These are phyloP conservation scores for Galaxea fascicularis DNA, from an alignment of 92 coral and sea anemone species.

Conservation along the genomic window DNA sequence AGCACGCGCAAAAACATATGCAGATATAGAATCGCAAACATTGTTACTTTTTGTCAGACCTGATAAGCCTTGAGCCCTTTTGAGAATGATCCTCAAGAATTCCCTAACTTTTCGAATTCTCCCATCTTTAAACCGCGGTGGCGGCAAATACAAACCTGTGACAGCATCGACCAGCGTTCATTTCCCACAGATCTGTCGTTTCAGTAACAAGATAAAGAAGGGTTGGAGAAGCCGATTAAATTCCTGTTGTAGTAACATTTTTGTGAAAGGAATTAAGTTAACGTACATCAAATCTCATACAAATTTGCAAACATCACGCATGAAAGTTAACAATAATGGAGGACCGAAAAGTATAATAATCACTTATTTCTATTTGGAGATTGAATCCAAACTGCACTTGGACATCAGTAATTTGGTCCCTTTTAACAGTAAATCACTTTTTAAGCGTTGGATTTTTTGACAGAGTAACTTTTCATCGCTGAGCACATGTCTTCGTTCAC, in stretches of 20 bases:
- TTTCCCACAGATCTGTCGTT: slow-evolving; percentile 13
- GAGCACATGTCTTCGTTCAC: slow-evolving; percentile 1
- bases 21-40: background rate
- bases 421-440: slow-evolving; percentile 19
- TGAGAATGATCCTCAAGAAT: background rate
- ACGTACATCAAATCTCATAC: background rate
- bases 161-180: background rate
- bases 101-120: background rate
- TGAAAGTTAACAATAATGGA: background rate
- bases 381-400: too few species aligned
- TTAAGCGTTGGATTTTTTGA: background rate
- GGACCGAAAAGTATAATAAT: background rate
- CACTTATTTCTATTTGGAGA: background rate
- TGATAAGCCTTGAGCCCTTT: slow-evolving; percentile 8
- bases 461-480: too few species aligned
- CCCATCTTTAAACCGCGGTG: background rate
- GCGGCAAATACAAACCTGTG: background rate
- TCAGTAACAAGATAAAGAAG: slow-evolving; percentile 6
- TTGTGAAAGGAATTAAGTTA: background rate
- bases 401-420: background rate
- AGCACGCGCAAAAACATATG: background rate
- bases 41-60: background rate
- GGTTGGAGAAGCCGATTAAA: background rate
- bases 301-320: background rate
- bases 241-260: background rate